Percentiles rank a stretch among this genome's conserved stretches.
Evolutionary conservation across 35 echinoderm and acorn worm species (phyloP).

Genomic region (Heliocidaris tuberculata): DNA sequence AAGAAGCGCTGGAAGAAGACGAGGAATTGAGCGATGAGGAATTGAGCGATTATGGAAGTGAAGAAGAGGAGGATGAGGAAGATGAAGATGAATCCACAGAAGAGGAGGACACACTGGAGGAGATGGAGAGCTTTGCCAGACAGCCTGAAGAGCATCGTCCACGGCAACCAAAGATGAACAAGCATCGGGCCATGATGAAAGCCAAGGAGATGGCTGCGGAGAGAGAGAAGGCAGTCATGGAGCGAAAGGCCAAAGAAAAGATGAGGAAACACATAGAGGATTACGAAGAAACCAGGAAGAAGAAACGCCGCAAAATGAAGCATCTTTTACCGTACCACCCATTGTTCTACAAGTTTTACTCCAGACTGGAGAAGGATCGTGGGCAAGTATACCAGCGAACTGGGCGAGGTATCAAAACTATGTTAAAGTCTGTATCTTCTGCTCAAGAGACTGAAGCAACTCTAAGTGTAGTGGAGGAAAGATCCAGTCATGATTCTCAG

Average conservation of each 20-base stretch:
- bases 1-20: background rate
- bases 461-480: background rate
- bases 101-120: background rate
- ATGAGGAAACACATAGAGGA: constrained; percentile 57
- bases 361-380: background rate
- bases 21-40: background rate
- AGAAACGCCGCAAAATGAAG: background rate
- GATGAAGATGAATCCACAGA: constrained; percentile 12
- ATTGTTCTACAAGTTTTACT: constrained; percentile 53
- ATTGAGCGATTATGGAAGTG: constrained; percentile 5
- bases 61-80: background rate
- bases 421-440: background rate
- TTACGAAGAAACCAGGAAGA: constrained; percentile 59
- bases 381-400: background rate
- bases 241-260: constrained; percentile 51
- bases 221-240: constrained; percentile 57
- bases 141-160: background rate
- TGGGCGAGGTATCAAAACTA: background rate
- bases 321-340: constrained; percentile 53
- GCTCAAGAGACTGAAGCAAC: background rate
- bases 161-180: background rate
- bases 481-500: background rate
- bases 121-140: background rate
- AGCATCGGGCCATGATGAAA: constrained; percentile 55
- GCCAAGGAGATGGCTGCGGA: constrained; percentile 26